These are phyloP conservation scores for Agriopis leucophaearia DNA, from an alignment of 2,888 invertebrate species.

Conservation along the genomic window DNA sequence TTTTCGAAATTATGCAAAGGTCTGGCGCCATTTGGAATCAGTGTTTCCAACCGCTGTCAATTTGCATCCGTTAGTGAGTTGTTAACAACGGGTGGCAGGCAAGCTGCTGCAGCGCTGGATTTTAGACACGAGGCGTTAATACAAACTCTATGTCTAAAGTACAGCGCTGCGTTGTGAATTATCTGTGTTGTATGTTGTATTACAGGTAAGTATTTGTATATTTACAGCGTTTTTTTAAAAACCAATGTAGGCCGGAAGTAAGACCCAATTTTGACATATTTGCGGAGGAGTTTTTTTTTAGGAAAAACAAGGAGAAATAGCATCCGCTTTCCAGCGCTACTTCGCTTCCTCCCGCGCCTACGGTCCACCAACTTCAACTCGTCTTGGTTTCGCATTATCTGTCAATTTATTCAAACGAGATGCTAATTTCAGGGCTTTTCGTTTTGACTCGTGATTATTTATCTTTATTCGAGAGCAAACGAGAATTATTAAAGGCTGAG, in stretches of 20 bases:
- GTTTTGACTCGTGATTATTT: constrained; percentile 78
- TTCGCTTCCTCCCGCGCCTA: constrained; percentile 32
- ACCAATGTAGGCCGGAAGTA: too few species aligned
- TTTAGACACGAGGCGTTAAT: constrained; percentile 17
- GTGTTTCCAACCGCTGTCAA: constrained; percentile 79
- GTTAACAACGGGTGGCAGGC: constrained; percentile 64
- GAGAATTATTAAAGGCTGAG: constrained; percentile 78
- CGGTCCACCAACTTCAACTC: constrained; percentile 60
- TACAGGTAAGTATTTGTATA: background rate
- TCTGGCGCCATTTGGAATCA: constrained; percentile 80
- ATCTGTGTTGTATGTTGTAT: background rate
- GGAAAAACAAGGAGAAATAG: background rate
- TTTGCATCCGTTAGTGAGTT: constrained; percentile 81
- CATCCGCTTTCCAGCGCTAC: constrained; percentile 50
- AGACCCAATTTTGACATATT: too few species aligned
- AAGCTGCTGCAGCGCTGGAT: constrained; percentile 62
- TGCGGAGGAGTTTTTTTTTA: too few species aligned
- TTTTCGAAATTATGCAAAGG: constrained; percentile 80
- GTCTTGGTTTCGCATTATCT: constrained; percentile 70
- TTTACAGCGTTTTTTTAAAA: too few species aligned
- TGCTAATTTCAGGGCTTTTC: constrained; percentile 79
- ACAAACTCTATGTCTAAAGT: background rate
- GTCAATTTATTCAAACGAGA: constrained; percentile 82
- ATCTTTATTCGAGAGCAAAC: constrained; percentile 67
- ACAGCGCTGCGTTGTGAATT: background rate